Evolutionary conservation across 2,797 vertebrate genomes (phyloP).

Genomic region (Acropternis orthonyx): DNA sequence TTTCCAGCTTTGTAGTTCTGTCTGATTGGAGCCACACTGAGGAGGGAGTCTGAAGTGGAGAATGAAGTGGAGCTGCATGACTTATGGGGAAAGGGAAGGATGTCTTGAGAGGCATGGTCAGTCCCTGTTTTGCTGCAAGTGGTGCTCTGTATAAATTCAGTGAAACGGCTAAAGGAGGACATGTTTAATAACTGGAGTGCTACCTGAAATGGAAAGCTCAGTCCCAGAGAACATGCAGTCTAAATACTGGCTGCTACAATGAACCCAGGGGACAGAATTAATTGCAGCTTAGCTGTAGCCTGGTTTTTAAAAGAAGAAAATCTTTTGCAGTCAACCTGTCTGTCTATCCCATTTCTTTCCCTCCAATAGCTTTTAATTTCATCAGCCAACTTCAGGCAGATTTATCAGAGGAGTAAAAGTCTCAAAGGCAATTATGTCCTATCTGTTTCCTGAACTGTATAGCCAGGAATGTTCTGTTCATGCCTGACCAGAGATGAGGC

Average conservation of each 20-base stretch:
- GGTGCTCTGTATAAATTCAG: not conserved
- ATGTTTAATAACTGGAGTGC: not conserved
- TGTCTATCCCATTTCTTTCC: not conserved
- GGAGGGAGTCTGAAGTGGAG: not conserved
- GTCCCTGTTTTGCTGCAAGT: not conserved
- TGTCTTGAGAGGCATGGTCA: not conserved
- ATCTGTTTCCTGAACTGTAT: not conserved
- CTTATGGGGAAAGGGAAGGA: not conserved
- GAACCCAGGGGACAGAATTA: constrained; percentile 34
- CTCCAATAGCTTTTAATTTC: constrained; percentile 47
- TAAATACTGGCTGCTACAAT: constrained; percentile 11
- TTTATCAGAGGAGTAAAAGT: constrained; percentile 8
- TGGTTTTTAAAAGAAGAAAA: constrained; percentile 28
- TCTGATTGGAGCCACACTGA: not conserved
- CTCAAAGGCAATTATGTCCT: not conserved
- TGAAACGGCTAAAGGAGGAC: not conserved
- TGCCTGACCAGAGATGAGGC: not conserved
- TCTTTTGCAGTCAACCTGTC: not conserved
- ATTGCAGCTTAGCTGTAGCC: constrained; percentile 38
- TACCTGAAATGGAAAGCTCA: not conserved
- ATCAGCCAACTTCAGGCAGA: not conserved
- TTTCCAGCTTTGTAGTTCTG: not conserved
- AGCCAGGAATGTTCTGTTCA: not conserved
- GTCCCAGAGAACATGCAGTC: not conserved
- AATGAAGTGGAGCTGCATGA: not conserved